phyloP scores from a whole-genome alignment of 2,888 invertebrate species.

The Catonia carolina region DNA sequence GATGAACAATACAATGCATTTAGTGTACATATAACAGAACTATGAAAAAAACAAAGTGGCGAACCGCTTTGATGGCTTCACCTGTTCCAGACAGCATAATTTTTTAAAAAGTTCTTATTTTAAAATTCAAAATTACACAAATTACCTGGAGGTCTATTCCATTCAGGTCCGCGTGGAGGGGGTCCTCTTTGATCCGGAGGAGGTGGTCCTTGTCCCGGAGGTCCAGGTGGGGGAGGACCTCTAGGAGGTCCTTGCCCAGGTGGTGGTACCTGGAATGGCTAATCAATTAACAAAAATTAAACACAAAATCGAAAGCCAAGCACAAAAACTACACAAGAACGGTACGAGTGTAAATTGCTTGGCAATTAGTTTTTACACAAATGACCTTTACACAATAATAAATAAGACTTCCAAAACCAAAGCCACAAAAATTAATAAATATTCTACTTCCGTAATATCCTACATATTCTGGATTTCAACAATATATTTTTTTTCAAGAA shows the following conservation, averaged over 20 bases:
- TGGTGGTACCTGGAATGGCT: conserved; percentile 51
- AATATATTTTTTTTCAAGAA: too few species aligned
- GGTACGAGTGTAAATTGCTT: neutral
- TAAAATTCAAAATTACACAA: too few species aligned
- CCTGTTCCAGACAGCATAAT: too few species aligned
- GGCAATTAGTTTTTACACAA: neutral
- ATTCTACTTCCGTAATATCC: too few species aligned
- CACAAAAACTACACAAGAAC: neutral
- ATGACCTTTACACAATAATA: neutral
- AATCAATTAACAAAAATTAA: neutral
- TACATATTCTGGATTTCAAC: too few species aligned
- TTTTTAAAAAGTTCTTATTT: too few species aligned
- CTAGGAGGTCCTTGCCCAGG: conserved; percentile 45
- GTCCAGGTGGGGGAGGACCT: conserved; percentile 46
- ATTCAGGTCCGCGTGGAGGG: conserved; percentile 49
- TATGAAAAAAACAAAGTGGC: too few species aligned
- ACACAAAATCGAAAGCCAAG: neutral
- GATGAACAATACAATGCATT: too few species aligned
- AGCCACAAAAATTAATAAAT: too few species aligned
- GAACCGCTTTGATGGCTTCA: too few species aligned
- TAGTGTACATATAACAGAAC: too few species aligned
- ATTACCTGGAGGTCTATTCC: conserved; percentile 61
- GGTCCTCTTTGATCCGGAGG: conserved; percentile 38
- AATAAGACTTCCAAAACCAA: too few species aligned
- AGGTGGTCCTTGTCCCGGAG: conserved; percentile 49